These are phyloP conservation scores for Spisula solida DNA, from an alignment of 2,888 invertebrate species.

Conservation along the genomic window DNA sequence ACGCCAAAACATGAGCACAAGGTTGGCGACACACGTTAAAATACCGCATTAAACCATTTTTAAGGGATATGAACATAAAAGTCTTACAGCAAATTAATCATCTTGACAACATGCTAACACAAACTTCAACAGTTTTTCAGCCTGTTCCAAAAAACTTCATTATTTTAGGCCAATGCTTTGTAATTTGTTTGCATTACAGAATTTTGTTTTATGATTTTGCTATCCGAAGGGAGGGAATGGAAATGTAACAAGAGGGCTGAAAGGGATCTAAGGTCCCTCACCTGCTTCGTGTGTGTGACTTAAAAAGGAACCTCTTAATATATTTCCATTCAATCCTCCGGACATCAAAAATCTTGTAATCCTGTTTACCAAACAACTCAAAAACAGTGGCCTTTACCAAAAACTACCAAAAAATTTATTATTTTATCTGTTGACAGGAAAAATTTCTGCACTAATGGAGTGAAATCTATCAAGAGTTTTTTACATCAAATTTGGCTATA, in stretches of 20 bases:
- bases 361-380: too few species aligned
- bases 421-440: not conserved
- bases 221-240: too few species aligned
- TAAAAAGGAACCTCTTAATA: too few species aligned
- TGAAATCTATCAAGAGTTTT: conserved; percentile 24
- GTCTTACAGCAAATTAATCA: conserved; percentile 34
- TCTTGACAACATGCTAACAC: conserved; percentile 17
- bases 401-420: not conserved
- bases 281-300: too few species aligned
- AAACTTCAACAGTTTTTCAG: conserved; percentile 25
- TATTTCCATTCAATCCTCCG: too few species aligned
- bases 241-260: too few species aligned
- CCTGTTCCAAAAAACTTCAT: not conserved
- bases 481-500: not conserved
- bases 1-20: not conserved
- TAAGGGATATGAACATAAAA: conserved; percentile 26
- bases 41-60: not conserved
- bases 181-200: too few species aligned
- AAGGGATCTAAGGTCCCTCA: too few species aligned
- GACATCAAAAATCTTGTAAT: too few species aligned
- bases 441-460: not conserved
- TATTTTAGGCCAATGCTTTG: not conserved
- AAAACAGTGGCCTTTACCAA: too few species aligned
- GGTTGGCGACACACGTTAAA: not conserved
- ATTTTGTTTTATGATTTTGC: too few species aligned